phyloP scores from a whole-genome alignment of 2,113 vertebrate species.

The Coregonus clupeaformis region DNA sequence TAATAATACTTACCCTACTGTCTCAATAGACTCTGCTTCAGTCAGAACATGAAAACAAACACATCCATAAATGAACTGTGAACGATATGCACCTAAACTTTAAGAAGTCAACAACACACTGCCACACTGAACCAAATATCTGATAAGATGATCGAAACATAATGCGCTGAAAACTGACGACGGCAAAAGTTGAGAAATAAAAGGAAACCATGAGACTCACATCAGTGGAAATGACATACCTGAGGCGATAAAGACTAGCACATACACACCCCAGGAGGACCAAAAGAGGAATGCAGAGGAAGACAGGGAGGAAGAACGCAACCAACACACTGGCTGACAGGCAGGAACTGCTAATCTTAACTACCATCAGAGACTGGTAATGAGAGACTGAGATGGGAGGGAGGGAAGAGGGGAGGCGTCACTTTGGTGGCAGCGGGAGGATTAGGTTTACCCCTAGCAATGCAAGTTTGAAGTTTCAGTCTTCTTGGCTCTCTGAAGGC shows the following conservation, averaged over 20 bases:
- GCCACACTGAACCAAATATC: no score
- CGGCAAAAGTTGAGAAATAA: background rate
- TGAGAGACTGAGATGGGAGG: slow-evolving; percentile 4
- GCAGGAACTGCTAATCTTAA: slow-evolving; percentile 65
- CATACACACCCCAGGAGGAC: background rate
- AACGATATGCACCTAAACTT: no score
- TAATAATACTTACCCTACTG: no score
- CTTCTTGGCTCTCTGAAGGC: slow-evolving; percentile 18
- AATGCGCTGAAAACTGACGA: no score
- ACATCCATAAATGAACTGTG: no score
- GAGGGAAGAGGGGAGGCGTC: slow-evolving; percentile 10
- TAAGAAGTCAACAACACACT: no score
- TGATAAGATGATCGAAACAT: no score
- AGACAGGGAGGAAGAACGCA: slow-evolving; percentile 26
- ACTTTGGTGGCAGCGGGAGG: slow-evolving; percentile 25
- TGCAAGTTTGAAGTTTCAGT: slow-evolving; percentile 19
- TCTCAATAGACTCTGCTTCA: no score
- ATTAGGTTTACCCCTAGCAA: slow-evolving; percentile 37
- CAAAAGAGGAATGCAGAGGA: slow-evolving; percentile 21
- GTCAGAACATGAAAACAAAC: no score
- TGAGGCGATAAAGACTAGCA: background rate
- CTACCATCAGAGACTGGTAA: slow-evolving; percentile 52
- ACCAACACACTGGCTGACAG: slow-evolving; percentile 48
- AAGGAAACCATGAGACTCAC: background rate
- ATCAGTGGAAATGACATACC: background rate